Conservation (phyloP, 2,888 invertebrate genomes). For the Caenorhabditis afra region DNA sequence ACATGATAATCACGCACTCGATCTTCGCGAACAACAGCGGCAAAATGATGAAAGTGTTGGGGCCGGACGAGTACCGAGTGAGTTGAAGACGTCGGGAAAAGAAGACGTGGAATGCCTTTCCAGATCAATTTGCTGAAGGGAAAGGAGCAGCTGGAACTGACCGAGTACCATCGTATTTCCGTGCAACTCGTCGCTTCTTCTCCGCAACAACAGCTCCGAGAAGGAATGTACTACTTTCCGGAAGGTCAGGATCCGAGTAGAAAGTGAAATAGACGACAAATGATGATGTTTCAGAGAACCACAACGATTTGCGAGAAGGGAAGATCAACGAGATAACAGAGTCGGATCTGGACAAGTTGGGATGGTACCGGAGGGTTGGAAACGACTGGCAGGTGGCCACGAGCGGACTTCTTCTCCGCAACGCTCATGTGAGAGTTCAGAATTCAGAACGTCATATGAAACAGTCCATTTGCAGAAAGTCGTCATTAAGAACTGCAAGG, state of each 20-base stretch:
- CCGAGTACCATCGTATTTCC: slow-evolving; percentile 51
- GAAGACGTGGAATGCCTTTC: neutral
- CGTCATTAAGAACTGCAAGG: slow-evolving; percentile 59
- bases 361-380: slow-evolving; percentile 53
- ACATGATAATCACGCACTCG: slow-evolving; percentile 52
- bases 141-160: slow-evolving; percentile 57
- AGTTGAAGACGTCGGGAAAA: neutral
- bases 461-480: slow-evolving; percentile 46
- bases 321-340: slow-evolving; percentile 58
- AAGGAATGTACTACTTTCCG: slow-evolving; percentile 58
- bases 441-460: neutral
- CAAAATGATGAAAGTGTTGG: slow-evolving; percentile 48
- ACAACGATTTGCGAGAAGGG: slow-evolving; percentile 52
- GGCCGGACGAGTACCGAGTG: slow-evolving; percentile 47
- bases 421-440: slow-evolving; percentile 44
- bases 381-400: slow-evolving; percentile 52
- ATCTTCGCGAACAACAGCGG: slow-evolving; percentile 57
- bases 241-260: slow-evolving; percentile 22
- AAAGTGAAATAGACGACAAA: neutral
- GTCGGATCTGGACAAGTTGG: slow-evolving; percentile 52
- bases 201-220: slow-evolving; percentile 56
- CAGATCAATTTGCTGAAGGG: slow-evolving; percentile 51
- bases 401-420: slow-evolving; percentile 46
- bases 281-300: slow-evolving; percentile 42
- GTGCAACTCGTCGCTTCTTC: slow-evolving; percentile 47